These are phyloP conservation scores for Ascaphus truei DNA, from an alignment of 2,113 vertebrate species.

Conservation along the genomic window DNA sequence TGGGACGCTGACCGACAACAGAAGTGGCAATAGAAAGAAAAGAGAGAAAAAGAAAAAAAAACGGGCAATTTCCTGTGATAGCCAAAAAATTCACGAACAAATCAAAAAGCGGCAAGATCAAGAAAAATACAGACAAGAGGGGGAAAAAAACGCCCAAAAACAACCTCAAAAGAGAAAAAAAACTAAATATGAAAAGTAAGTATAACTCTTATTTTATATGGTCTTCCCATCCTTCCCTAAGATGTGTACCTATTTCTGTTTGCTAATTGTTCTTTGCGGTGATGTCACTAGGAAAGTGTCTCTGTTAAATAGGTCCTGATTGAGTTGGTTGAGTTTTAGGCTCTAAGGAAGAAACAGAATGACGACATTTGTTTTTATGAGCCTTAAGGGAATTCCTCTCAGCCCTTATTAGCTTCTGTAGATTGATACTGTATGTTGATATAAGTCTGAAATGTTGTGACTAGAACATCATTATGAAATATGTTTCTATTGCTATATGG, in stretches of 20 bases:
- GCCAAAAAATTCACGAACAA: not conserved
- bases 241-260: not conserved
- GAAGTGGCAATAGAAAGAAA: not conserved
- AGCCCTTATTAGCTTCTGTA: not conserved
- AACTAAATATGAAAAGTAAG: slow-evolving; percentile 31
- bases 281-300: not conserved
- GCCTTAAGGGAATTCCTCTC: not conserved
- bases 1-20: not conserved
- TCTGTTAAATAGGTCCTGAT: too few species aligned
- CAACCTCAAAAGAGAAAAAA: not conserved
- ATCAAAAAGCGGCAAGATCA: not conserved
- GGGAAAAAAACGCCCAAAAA: not conserved
- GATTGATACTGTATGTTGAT: slow-evolving; percentile 11
- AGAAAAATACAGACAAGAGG: not conserved
- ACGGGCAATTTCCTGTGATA: not conserved
- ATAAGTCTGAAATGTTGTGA: not conserved
- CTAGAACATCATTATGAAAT: slow-evolving; percentile 10
- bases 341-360: not conserved
- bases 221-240: not conserved
- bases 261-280: not conserved
- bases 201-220: not conserved
- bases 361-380: not conserved
- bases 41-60: too few species aligned
- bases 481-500: slow-evolving; percentile 6
- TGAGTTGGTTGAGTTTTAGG: not conserved